Evolutionary conservation across 2,113 vertebrate genomes (phyloP).

Genomic region (Caranx ignobilis): DNA sequence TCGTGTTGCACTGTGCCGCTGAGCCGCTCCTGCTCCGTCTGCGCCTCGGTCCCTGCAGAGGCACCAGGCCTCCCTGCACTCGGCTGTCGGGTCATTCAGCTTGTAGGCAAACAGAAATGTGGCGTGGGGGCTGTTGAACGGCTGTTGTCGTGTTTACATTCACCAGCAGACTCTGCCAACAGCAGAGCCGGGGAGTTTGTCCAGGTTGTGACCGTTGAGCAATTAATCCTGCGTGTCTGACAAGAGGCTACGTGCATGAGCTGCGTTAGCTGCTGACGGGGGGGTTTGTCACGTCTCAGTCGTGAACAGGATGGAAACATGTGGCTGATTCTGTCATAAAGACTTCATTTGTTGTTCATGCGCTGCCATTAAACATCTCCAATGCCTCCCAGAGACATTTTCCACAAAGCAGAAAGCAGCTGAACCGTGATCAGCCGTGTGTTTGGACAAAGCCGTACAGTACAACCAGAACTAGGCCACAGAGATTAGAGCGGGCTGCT

Average conservation of each 20-base stretch:
- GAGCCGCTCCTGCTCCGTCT: too few species aligned
- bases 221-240: slow-evolving; percentile 57
- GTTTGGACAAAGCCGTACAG: slow-evolving; percentile 63
- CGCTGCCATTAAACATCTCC: too few species aligned
- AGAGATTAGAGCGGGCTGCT: slow-evolving; percentile 72
- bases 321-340: too few species aligned
- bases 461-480: slow-evolving; percentile 58
- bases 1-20: background rate
- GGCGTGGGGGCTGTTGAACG: slow-evolving; percentile 59
- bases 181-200: slow-evolving; percentile 62
- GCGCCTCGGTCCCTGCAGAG: slow-evolving; percentile 1
- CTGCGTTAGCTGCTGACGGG: background rate
- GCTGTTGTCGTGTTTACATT: slow-evolving; percentile 79
- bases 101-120: slow-evolving; percentile 72
- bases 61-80: slow-evolving; percentile 10
- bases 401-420: slow-evolving; percentile 3
- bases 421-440: slow-evolving; percentile 38
- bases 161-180: slow-evolving; percentile 46
- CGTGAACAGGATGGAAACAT: too few species aligned
- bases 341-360: too few species aligned
- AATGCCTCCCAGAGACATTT: slow-evolving; percentile 7
- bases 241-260: slow-evolving; percentile 11
- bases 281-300: too few species aligned
- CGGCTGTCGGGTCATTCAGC: slow-evolving; percentile 53
- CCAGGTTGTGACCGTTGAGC: slow-evolving; percentile 70